Conservation (phyloP, 2,888 invertebrate species). For the Liposcelis brunnea region DNA sequence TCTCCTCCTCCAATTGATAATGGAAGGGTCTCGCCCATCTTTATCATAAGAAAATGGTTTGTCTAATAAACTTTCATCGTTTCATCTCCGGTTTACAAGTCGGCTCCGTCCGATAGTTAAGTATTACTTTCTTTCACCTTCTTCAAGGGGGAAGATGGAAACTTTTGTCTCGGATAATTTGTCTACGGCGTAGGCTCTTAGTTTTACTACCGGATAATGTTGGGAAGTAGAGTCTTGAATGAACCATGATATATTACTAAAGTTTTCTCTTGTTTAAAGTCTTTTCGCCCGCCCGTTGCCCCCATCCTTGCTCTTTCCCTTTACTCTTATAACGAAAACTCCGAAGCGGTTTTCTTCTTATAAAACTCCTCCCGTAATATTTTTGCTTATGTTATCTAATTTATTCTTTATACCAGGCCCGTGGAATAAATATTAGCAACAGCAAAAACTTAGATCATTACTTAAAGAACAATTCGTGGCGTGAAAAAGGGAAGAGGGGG, state of each 20-base stretch:
- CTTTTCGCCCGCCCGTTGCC: no score
- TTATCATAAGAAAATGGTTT: background rate
- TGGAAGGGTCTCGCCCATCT: background rate
- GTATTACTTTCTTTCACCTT: no score
- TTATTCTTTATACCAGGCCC: conserved; percentile 6
- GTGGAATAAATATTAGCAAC: conserved; percentile 8
- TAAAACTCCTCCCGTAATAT: conserved; percentile 6
- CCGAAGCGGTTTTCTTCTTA: conserved; percentile 2
- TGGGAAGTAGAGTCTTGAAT: conserved; percentile 5
- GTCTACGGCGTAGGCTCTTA: conserved; percentile 8
- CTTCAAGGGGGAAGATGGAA: background rate
- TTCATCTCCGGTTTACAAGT: no score
- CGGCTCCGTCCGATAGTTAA: no score
- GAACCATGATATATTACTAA: conserved; percentile 7
- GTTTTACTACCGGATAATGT: conserved; percentile 9
- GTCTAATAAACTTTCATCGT: no score
- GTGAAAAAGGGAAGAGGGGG: no score
- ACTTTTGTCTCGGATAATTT: conserved; percentile 1
- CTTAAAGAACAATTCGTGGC: no score
- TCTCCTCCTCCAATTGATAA: background rate
- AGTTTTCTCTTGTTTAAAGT: conserved; percentile 8
- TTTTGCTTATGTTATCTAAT: conserved; percentile 10
- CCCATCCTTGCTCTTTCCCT: no score
- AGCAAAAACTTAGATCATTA: conserved; percentile 4
- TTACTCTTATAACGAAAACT: no score